These are phyloP conservation scores for Mus pahari DNA, from an alignment of 2,113 vertebrate genomes.

Conservation along the genomic window DNA sequence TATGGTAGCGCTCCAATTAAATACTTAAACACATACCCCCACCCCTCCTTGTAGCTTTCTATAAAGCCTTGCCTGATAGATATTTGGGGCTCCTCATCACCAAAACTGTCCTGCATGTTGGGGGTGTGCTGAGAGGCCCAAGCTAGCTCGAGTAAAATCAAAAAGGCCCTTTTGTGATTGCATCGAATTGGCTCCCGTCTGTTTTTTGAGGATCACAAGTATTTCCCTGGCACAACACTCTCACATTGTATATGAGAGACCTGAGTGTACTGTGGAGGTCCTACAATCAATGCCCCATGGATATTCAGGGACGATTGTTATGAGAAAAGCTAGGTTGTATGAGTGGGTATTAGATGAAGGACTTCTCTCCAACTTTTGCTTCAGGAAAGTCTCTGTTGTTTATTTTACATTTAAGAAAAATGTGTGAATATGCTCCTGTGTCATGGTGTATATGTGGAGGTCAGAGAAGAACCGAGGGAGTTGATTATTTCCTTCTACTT, in stretches of 20 bases:
- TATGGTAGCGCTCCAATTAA: no score
- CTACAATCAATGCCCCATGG: not conserved
- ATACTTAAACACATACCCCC: no score
- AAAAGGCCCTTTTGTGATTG: no score
- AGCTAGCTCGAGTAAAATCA: no score
- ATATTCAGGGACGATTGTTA: not conserved
- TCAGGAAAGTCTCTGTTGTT: not conserved
- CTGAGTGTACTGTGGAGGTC: not conserved
- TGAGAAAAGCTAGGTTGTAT: not conserved
- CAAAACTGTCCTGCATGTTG: no score
- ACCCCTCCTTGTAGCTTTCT: no score
- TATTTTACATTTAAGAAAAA: not conserved
- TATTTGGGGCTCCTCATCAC: no score
- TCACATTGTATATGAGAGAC: not conserved
- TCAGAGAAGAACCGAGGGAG: not conserved
- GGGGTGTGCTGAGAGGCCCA: no score
- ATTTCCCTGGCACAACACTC: no score
- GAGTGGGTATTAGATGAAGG: not conserved
- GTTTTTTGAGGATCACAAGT: no score
- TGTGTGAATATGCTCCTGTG: not conserved
- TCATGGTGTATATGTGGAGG: not conserved
- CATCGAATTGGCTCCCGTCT: no score
- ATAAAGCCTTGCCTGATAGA: no score
- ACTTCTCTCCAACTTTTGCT: not conserved
- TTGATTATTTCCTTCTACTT: not conserved